Base-by-base conservation (phyloP, 2,888 invertebrate genomes). In the Ceraclea dissimilis region DNA sequence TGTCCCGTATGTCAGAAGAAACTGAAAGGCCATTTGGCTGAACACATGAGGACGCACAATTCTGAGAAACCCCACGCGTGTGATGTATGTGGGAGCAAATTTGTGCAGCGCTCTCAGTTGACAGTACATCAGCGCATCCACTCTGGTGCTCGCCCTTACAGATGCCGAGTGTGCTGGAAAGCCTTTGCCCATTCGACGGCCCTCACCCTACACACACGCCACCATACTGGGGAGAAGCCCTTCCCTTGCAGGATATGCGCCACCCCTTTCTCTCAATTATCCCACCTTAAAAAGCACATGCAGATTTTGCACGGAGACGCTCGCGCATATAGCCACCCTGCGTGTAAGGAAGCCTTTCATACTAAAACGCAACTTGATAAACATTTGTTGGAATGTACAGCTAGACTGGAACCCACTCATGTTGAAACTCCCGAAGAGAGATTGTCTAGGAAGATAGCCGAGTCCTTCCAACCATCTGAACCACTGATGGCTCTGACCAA, bases 261-360 rank as follows among this genome's bases (percentile, higher is more conserved):
- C 34, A 79, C 84, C 34, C 82, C 84, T 1, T 91, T 91, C 69
- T 85, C 88, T 0, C 92, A 92, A 67, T 70, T 92, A 56, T 90
- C 92, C 0, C 92, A 92, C 67, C 82, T 92, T 71, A 92, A 92
- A 71, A 88, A 90, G 60, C 92, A 93, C 69, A 90, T 93, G 90
- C 79, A 83, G 60, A 87, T 87, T 65, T 89, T 92, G 54, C 92
- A 92, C 69, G 86, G 88, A 26, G 82, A 87, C 63, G 80, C 80
- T 60, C 85, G 88, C 63, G 86, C 90, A 0, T 92, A 91, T 67
- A 82, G 85, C 67, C 92, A 92, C 67, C 72, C 76, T 18, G 81
- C 81, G 51, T 92, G 92, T 69, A 77, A 82, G 26, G 76, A 79
- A 49, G 89, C 87, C 68, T 90, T 88, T 68, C 85, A 87, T 67